Evolutionary conservation across 2,888 invertebrate genomes (phyloP).

Genomic region (Nysson spinosus): DNA sequence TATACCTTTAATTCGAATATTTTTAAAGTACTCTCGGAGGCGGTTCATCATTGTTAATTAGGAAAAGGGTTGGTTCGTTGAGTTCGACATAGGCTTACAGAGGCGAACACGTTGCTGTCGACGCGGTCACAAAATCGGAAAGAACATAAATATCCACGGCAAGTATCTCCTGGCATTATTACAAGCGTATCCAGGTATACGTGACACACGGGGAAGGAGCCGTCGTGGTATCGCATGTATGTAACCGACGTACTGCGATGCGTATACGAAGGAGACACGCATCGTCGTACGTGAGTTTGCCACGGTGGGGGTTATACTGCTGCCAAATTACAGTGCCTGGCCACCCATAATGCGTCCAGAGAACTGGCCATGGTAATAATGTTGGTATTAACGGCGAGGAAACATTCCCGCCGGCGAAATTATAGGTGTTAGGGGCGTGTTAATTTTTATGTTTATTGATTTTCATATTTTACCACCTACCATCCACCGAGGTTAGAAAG

Average conservation of each 20-base stretch:
- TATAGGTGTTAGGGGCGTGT: conserved; percentile 72
- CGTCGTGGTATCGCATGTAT: conserved; percentile 26
- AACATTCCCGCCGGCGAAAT: conserved; percentile 63
- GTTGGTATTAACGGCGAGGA: conserved; percentile 73
- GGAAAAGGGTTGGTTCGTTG: no score
- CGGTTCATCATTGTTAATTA: no score
- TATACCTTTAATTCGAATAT: no score
- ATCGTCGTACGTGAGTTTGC: conserved; percentile 27
- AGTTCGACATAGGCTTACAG: no score
- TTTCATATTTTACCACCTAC: conserved; percentile 75
- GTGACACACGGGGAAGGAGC: conserved; percentile 38
- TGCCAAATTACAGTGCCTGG: conserved; percentile 75
- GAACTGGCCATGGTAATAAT: conserved; percentile 69
- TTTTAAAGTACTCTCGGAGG: no score
- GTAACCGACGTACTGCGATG: conserved; percentile 44
- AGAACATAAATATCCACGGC: conserved; percentile 71
- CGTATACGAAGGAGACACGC: conserved; percentile 42
- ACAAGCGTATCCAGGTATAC: conserved; percentile 45
- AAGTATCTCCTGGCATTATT: conserved; percentile 59
- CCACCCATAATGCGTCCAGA: conserved; percentile 70
- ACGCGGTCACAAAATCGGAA: conserved; percentile 57
- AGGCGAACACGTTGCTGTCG: background rate
- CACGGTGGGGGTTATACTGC: conserved; percentile 71
- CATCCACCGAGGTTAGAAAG: background rate
- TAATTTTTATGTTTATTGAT: conserved; percentile 77